Conservation (phyloP, 2,888 invertebrate species). For the Beris chalybata region DNA sequence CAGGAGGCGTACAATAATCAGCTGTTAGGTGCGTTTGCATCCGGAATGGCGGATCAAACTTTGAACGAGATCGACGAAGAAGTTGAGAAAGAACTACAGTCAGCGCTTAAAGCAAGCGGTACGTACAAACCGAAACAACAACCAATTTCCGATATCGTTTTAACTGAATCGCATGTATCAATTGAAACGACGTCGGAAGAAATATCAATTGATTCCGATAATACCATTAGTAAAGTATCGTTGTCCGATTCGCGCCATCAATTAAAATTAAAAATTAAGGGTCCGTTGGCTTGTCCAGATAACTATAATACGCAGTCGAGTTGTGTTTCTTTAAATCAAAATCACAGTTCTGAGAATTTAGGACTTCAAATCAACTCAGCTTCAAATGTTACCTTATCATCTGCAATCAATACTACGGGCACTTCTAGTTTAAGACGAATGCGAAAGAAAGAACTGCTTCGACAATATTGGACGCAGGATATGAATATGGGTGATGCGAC, state of each 20-base stretch:
- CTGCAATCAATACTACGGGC: slow-evolving; percentile 61
- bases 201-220: slow-evolving; percentile 56
- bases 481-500: slow-evolving; percentile 81
- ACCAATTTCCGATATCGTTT: slow-evolving; percentile 45
- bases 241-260: slow-evolving; percentile 82
- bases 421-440: slow-evolving; percentile 79
- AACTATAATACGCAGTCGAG: slow-evolving; percentile 68
- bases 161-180: slow-evolving; percentile 50
- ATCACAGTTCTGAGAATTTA: slow-evolving; percentile 37
- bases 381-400: slow-evolving; percentile 60
- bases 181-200: slow-evolving; percentile 57
- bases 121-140: slow-evolving; percentile 47
- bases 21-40: slow-evolving; percentile 67
- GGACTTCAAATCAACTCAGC: slow-evolving; percentile 46
- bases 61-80: slow-evolving; percentile 77
- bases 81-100: slow-evolving; percentile 74
- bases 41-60: slow-evolving; percentile 69
- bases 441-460: slow-evolving; percentile 85
- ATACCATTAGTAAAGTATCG: slow-evolving; percentile 69
- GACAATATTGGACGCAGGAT: slow-evolving; percentile 84
- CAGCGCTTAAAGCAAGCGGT: slow-evolving; percentile 64
- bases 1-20: slow-evolving; percentile 66
- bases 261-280: slow-evolving; percentile 87
- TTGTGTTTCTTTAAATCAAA: slow-evolving; percentile 54
- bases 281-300: slow-evolving; percentile 75